phyloP scores from a whole-genome alignment of 2,113 vertebrate species.

The Aplodontia rufa region DNA sequence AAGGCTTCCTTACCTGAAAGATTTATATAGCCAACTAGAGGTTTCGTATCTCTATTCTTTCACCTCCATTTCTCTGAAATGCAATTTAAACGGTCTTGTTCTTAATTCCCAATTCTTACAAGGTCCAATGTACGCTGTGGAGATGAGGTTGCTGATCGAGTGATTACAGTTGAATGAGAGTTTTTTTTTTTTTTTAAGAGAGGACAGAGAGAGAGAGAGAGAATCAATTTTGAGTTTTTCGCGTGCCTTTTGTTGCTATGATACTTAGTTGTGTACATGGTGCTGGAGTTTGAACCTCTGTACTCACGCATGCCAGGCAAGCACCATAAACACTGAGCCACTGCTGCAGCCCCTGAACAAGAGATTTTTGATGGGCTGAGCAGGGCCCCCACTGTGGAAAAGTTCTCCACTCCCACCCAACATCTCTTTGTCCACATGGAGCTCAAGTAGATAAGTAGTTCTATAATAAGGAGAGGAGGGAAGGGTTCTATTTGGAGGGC shows the following conservation, averaged over 20 bases:
- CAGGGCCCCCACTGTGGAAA: rapidly evolving
- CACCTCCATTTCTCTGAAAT: background rate
- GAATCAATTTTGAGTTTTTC: too few species aligned
- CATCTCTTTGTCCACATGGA: background rate
- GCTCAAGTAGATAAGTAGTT: background rate
- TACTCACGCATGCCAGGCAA: too few species aligned
- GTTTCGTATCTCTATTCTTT: background rate
- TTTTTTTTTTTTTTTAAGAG: too few species aligned
- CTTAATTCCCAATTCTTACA: background rate
- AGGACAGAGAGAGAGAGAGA: too few species aligned
- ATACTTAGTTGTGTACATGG: too few species aligned
- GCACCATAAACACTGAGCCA: too few species aligned
- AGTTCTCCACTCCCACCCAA: background rate
- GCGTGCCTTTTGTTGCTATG: too few species aligned
- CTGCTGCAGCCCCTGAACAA: too few species aligned
- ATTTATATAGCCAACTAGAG: background rate
- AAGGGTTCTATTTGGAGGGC: background rate
- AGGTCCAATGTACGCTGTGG: background rate
- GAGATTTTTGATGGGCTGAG: too few species aligned
- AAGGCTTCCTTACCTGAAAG: background rate
- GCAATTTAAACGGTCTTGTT: background rate
- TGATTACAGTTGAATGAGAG: background rate
- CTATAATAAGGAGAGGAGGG: background rate
- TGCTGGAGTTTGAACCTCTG: too few species aligned
- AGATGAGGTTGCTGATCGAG: background rate